Base-by-base conservation (phyloP, 1,140 invertebrate genomes). In the Metopolophium dirhodum region DNA sequence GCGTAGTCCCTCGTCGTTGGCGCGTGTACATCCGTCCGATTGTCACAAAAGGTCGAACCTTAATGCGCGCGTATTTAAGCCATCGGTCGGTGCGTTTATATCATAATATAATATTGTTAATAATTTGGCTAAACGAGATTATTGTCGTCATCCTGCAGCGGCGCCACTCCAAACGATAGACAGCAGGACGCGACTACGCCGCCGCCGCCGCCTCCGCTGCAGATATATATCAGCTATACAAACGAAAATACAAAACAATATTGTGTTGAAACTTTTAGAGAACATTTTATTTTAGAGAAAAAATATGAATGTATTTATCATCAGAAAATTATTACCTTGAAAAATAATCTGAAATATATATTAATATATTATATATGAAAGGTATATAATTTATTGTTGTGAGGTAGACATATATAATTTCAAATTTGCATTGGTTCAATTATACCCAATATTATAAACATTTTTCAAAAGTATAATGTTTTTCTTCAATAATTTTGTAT, bases 21-120 rank as follows among this genome's bases (percentile, higher is more conserved):
- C 61, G 30, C 61, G 61, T 77, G 61, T 77, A 77, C n/a, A 77
- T 49, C n/a, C 30, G 47, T 88, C 87, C 68, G 90, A 91, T 91
- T 91, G 90, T 91, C 90, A 91, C 90, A 91, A 91, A 82, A 91
- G 61, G 90, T 91, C 90, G 54, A 30, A n/a, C 41, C 45, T 77
- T 82, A 91, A 91, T 45, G 61, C 87, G 22, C 30, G 47, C 14
- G 47, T 61, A 35, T 91, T 91, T 91, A 91, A 91, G 45, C 90
- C 61, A 35, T n/a, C 90, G 90, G 90, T 49, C 14, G 61, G 85
- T 47, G 54, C 37, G 89, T 7, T 47, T 68, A 45, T 86, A 86
- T 85, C n/a, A 68, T 30, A 61, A 41, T 51, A 23, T 35, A 45
- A 11, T 45, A 41, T 26, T 45, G 45, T 2, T 51, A n/a, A 90